Evolutionary conservation across 2,888 invertebrate species (phyloP).

Genomic region (Galerucella pusilla): DNA sequence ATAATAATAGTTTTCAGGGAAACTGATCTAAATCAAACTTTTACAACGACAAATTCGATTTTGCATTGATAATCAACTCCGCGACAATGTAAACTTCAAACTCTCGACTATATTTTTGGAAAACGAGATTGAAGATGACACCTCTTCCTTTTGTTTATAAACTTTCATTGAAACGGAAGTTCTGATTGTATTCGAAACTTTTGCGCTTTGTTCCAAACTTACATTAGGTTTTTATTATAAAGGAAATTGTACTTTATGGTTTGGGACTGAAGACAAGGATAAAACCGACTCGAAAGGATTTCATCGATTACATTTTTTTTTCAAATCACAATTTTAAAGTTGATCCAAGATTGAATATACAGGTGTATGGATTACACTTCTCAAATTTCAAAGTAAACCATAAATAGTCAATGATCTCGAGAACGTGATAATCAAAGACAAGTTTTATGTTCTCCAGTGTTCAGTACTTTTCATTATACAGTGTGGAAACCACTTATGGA

Average conservation of each 20-base stretch:
- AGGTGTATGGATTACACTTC: no score
- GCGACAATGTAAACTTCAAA: conserved; percentile 53
- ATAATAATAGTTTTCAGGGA: conserved; percentile 11
- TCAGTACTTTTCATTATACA: no score
- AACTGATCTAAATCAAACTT: conserved; percentile 54
- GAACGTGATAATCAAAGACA: no score
- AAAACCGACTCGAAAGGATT: not conserved
- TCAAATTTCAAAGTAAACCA: no score
- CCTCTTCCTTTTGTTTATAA: conserved; percentile 52
- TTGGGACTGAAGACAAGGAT: conserved; percentile 2
- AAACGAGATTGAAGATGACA: conserved; percentile 60
- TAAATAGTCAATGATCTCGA: no score
- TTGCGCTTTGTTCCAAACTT: conserved; percentile 45
- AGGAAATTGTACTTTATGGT: conserved; percentile 35
- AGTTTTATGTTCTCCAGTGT: no score
- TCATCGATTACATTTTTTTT: not conserved
- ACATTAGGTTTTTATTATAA: conserved; percentile 42
- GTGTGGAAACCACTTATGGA: no score
- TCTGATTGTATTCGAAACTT: conserved; percentile 57
- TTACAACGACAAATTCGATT: conserved; percentile 48
- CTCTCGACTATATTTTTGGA: conserved; percentile 50
- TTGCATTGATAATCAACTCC: conserved; percentile 57
- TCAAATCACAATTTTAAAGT: no score
- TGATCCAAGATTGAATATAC: no score
- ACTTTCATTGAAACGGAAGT: conserved; percentile 58